These are phyloP conservation scores for Eidolon helvum DNA, from an alignment of 2,113 vertebrate species.

Conservation along the genomic window DNA sequence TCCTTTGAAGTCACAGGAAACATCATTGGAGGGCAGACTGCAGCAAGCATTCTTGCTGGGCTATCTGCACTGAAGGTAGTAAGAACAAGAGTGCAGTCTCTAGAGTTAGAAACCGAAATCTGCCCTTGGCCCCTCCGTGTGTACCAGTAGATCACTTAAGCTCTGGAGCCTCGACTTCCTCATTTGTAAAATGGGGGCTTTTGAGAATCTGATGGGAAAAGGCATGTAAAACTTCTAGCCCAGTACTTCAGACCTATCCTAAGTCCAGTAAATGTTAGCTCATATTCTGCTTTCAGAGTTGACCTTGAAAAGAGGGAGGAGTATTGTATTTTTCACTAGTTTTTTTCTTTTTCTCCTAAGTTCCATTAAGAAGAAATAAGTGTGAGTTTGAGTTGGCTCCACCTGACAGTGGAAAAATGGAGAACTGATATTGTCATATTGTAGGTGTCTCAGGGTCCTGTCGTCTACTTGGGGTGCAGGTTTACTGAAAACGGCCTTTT, in stretches of 20 bases:
- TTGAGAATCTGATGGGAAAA: background rate
- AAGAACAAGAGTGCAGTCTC: background rate
- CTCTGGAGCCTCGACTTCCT: background rate
- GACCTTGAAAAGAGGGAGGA: background rate
- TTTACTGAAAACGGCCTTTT: background rate
- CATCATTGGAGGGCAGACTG: background rate
- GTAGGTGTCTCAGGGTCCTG: background rate
- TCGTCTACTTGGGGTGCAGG: background rate
- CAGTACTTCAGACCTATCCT: background rate
- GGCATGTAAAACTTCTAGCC: background rate
- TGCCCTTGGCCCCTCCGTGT: background rate
- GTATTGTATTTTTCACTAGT: background rate
- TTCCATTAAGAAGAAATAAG: background rate
- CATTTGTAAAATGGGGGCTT: background rate
- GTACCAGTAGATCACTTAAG: background rate
- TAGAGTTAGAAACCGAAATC: accelerated
- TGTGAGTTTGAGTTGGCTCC: background rate
- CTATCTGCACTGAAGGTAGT: background rate
- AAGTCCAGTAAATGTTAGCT: background rate
- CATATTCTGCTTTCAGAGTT: background rate
- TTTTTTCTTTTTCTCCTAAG: background rate
- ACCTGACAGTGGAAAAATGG: background rate
- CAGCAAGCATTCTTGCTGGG: background rate
- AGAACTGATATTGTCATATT: background rate
- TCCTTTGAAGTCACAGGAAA: conserved; percentile 21